These are phyloP conservation scores for Bombyx huttoni DNA, from an alignment of 2,888 invertebrate species.

Conservation along the genomic window DNA sequence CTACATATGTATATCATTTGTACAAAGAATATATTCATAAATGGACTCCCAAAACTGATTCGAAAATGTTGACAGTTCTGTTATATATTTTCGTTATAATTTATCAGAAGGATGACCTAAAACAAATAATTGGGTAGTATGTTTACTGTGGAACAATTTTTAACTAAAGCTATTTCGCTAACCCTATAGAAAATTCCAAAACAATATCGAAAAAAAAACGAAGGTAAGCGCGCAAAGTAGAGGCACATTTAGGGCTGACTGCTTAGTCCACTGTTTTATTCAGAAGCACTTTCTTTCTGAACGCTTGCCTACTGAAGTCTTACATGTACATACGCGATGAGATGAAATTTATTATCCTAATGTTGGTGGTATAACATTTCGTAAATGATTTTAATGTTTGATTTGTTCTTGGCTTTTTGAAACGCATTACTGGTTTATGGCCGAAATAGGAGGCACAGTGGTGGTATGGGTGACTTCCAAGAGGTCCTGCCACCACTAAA, in stretches of 20 bases:
- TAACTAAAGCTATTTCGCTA: slow-evolving; percentile 6
- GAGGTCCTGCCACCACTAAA: no score
- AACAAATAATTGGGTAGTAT: no score
- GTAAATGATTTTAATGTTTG: not conserved
- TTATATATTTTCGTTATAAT: no score
- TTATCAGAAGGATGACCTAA: no score
- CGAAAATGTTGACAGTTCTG: no score
- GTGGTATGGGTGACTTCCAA: no score
- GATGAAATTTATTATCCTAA: not conserved
- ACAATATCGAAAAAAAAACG: slow-evolving; percentile 3
- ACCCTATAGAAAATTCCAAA: slow-evolving; percentile 2
- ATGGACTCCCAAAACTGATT: no score
- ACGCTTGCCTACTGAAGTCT: not conserved
- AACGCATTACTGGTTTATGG: no score
- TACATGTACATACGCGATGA: not conserved
- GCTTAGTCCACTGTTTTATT: slow-evolving; percentile 27
- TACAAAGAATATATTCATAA: no score
- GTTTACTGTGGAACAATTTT: not conserved
- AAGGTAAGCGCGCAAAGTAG: slow-evolving; percentile 8
- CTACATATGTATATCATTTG: no score
- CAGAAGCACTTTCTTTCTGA: slow-evolving; percentile 9
- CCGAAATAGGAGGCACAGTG: no score
- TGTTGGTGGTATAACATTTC: slow-evolving; percentile 1
- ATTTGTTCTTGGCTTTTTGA: not conserved
- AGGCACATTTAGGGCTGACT: slow-evolving; percentile 15